Evolutionary conservation across 2,888 invertebrate species (phyloP).

Genomic region (Hirudinaria manillensis): DNA sequence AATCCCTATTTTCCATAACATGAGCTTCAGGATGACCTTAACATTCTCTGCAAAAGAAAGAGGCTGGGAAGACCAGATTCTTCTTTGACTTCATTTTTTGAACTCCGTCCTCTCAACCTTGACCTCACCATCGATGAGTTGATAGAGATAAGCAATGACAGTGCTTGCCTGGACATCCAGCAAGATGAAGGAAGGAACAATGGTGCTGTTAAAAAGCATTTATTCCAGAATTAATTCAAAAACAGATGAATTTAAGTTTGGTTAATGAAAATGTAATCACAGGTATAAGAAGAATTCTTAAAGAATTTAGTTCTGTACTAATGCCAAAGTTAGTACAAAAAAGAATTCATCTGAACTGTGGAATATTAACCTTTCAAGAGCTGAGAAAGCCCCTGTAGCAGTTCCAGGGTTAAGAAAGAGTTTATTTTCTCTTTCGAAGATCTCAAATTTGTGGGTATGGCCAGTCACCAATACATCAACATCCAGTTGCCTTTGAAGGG

Average conservation of each 20-base stretch:
- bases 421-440: conserved; percentile 94
- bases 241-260: neutral
- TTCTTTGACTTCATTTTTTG: conserved; percentile 62
- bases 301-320: too few species aligned
- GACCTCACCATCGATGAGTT: conserved; percentile 93
- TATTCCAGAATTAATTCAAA: neutral
- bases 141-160: conserved; percentile 96
- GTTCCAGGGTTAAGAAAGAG: conserved; percentile 99
- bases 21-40: too few species aligned
- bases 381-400: conserved; percentile 93
- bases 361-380: conserved; percentile 69
- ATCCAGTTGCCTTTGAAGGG: conserved; percentile 90
- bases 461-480: conserved; percentile 98
- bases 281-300: neutral
- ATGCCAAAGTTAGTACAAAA: too few species aligned
- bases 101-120: conserved; percentile 97
- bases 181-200: conserved; percentile 91
- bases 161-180: conserved; percentile 98
- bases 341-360: neutral
- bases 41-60: too few species aligned
- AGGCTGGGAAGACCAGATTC: too few species aligned
- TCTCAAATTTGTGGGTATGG: conserved; percentile 95
- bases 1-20: too few species aligned
- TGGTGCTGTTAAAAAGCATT: conserved; percentile 60
- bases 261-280: neutral